Evolutionary conservation across 2,888 invertebrate species (phyloP).

Genomic region (Danaus chrysippus): DNA sequence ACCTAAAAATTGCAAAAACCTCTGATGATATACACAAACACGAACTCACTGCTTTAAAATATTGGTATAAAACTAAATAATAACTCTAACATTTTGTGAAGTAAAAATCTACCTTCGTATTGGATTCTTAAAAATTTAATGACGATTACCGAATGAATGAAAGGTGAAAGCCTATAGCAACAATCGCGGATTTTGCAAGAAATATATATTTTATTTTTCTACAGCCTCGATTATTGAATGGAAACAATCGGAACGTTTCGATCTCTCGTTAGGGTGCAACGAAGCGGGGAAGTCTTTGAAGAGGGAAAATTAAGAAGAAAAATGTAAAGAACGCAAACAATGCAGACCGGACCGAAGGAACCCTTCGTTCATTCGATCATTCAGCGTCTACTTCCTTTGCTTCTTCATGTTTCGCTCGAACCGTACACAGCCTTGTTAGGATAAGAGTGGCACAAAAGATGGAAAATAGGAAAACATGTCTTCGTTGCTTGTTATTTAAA

Average conservation of each 20-base stretch:
- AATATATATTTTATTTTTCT: constrained; percentile 4
- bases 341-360: constrained; percentile 29
- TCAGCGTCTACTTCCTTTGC: constrained; percentile 6
- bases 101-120: too few relatives aligned
- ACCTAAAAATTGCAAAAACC: too few relatives aligned
- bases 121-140: too few relatives aligned
- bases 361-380: constrained; percentile 5
- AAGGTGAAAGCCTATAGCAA: constrained; percentile 11
- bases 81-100: too few relatives aligned
- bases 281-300: constrained; percentile 34
- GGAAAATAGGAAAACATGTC: constrained; percentile 3
- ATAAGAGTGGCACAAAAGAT: constrained; percentile 3
- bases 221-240: constrained; percentile 17
- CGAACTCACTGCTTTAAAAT: too few relatives aligned
- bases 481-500: constrained; percentile 4
- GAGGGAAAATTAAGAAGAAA: constrained; percentile 38
- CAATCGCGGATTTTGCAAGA: constrained; percentile 7
- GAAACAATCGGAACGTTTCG: constrained; percentile 27
- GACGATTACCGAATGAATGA: too few relatives aligned
- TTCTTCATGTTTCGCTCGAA: constrained; percentile 5
- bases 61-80: too few relatives aligned
- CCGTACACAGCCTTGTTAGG: constrained; percentile 6
- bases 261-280: constrained; percentile 29
- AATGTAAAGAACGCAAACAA: constrained; percentile 36
- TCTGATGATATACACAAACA: too few relatives aligned